Base-by-base conservation (phyloP, 2,888 invertebrate species). In the Zaprionus lineosus region DNA sequence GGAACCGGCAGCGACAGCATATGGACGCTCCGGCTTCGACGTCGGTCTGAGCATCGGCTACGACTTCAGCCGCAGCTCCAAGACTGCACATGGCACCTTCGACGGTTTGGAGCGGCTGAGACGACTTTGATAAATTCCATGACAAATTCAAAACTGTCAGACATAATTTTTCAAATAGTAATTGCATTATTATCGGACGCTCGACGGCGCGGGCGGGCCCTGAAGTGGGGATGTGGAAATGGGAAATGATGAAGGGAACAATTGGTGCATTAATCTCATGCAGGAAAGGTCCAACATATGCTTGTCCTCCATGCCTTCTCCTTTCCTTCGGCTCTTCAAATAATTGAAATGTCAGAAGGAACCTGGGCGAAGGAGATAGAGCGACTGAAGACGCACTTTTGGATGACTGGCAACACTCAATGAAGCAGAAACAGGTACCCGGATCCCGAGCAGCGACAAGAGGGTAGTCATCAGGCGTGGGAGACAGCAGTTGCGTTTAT, bases 61-160 rank as follows among this genome's bases (percentile, higher is more conserved):
- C 33, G 28, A 11, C 12, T n/a, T 19, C 56, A 1, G 19, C 31
- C n/a, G 1, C 16, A 11, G 37, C 43, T 19, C 9, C 15, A 43
- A 26, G 31, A 24, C 53, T 53, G 66, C 71, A 67, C 56, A 50
- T 64, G 65, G 57, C 44, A 31, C 19, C 44, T 21, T 14, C 16
- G 34, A 16, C 16, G 26, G 15, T 46, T 34, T 31, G 51, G 44
- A 46, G 48, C 60, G 53, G 52, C 46, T 57, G 67, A 72, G 75
- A 51, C 50, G 82, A 86, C 87, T 84, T 86, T 87, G 88, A 87
- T 87, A 88, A 87, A 88, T 88, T 70, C 79, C 82, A 87, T 87
- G 88, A 87, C 87, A 87, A 88, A 87, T 86, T 79, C 84, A 84
- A 86, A 87, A 84, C 86, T 88, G 87, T 87, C 87, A 88, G 84